These are phyloP conservation scores for Ranitomeya variabilis DNA, from an alignment of 2,113 vertebrate species.

Conservation along the genomic window DNA sequence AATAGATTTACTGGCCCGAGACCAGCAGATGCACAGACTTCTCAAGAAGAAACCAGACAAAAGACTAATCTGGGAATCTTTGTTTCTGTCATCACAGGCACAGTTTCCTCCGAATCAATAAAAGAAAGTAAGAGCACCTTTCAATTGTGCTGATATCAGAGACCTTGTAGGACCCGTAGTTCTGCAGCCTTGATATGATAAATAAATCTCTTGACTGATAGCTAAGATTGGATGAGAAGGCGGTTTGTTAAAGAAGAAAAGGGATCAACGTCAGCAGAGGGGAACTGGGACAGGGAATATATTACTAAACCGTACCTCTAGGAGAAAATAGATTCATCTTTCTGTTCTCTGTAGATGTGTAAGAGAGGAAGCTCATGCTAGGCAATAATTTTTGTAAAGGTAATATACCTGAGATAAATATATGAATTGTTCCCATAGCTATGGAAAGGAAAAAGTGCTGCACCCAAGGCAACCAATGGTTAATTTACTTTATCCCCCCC, in stretches of 20 bases:
- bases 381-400: constrained; percentile 26
- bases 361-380: not conserved
- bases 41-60: constrained; percentile 48
- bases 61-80: constrained; percentile 45
- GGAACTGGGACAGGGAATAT: constrained; percentile 20
- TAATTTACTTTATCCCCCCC: not conserved
- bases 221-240: constrained; percentile 36
- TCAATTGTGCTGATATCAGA: constrained; percentile 44
- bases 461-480: not conserved
- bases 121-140: constrained; percentile 47
- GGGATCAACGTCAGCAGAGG: constrained; percentile 14
- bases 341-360: constrained; percentile 14
- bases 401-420: constrained; percentile 10
- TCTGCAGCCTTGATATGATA: constrained; percentile 55
- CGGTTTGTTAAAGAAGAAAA: constrained; percentile 26
- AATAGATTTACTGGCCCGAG: constrained; percentile 51
- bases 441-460: not conserved
- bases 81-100: constrained; percentile 44
- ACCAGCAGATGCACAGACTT: constrained; percentile 46
- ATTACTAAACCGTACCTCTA: constrained; percentile 29
- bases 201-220: constrained; percentile 55
- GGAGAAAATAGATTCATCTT: constrained; percentile 28
- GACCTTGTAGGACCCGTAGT: constrained; percentile 56
- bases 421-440: not conserved
- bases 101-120: constrained; percentile 42